A percentile compares a stretch with the other conserved stretches of the same genome.
Conservation (phyloP, 2,113 vertebrate genomes). For the Pelmatolapia mariae region DNA sequence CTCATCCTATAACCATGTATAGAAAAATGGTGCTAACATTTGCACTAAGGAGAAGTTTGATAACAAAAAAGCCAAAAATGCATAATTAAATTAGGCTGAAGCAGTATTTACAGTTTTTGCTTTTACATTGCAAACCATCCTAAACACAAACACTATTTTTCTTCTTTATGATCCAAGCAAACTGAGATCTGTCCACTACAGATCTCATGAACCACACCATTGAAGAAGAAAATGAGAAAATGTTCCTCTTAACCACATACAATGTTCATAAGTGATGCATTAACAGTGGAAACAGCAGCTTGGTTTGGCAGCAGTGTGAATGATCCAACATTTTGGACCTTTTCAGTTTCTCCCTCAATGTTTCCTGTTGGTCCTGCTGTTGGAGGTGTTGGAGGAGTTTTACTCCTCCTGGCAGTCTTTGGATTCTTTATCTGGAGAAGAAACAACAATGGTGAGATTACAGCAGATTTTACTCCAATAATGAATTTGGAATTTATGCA, state of each 20-base stretch:
- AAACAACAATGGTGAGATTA: background rate
- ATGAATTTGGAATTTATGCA: background rate
- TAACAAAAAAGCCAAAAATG: background rate
- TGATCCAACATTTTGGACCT: background rate
- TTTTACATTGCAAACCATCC: background rate
- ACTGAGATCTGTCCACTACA: background rate
- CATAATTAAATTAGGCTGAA: accelerated
- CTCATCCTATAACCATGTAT: accelerated
- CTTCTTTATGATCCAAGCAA: background rate
- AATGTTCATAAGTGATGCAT: background rate
- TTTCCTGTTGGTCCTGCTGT: background rate
- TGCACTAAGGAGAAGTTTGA: background rate
- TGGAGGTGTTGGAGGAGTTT: accelerated
- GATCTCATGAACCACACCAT: background rate
- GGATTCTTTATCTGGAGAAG: background rate
- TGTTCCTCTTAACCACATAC: background rate
- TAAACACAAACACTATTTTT: background rate
- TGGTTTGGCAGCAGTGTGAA: background rate
- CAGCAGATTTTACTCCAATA: background rate
- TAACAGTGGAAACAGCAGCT: background rate
- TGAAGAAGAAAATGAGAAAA: background rate
- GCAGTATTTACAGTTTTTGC: accelerated
- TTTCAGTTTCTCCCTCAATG: background rate
- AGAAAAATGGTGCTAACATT: background rate
- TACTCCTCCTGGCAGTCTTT: background rate